These are phyloP conservation scores for Cottus gobio DNA, from an alignment of 2,113 vertebrate species.

Conservation along the genomic window DNA sequence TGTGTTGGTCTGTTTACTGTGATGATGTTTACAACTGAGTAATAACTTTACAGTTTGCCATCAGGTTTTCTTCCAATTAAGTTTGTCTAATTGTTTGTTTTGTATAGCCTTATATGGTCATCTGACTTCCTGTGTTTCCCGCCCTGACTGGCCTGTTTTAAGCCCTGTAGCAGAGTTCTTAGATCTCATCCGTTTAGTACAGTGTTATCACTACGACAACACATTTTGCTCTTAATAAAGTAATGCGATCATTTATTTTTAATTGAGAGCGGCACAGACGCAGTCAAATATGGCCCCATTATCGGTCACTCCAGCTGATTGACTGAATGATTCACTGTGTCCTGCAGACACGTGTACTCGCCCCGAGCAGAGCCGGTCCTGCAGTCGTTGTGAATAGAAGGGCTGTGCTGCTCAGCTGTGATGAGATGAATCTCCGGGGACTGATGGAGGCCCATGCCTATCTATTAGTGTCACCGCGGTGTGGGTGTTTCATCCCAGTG, in stretches of 20 bases:
- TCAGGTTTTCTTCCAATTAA: background rate
- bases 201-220: background rate
- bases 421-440: constrained; percentile 56
- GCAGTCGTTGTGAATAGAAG: constrained; percentile 42
- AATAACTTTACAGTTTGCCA: background rate
- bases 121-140: background rate
- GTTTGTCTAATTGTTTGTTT: background rate
- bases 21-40: background rate
- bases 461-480: constrained; percentile 72
- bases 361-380: constrained; percentile 36
- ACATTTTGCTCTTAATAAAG: background rate
- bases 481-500: constrained; percentile 59
- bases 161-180: background rate
- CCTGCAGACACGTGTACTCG: constrained; percentile 37
- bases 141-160: background rate
- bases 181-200: background rate
- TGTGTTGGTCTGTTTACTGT: background rate
- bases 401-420: constrained; percentile 59
- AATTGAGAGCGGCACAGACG: constrained; percentile 9
- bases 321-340: constrained; percentile 57
- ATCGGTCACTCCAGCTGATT: constrained; percentile 44
- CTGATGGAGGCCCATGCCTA: constrained; percentile 58
- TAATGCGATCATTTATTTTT: constrained; percentile 26
- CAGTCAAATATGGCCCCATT: constrained; percentile 33
- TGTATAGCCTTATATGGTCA: background rate